phyloP scores from a whole-genome alignment of 2,797 vertebrate genomes.

The Molossus molossus region DNA sequence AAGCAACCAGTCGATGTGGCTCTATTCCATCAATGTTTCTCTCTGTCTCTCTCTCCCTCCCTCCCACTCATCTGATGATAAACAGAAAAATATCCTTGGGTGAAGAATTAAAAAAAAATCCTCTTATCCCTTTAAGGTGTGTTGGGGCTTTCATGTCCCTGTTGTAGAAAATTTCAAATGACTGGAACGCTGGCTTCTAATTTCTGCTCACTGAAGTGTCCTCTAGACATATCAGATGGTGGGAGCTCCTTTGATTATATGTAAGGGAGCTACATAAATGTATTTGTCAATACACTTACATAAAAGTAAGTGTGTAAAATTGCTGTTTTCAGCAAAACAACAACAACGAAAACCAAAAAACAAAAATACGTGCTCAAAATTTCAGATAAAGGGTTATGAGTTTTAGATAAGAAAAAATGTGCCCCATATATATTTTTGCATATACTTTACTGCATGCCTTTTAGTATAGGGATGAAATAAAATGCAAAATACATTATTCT shows the following conservation, averaged over 20 bases:
- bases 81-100: too few relatives aligned
- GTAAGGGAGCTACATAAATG: slow-evolving; percentile 49
- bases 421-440: slow-evolving; percentile 61
- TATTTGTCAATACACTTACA: slow-evolving; percentile 53
- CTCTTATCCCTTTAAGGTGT: slow-evolving; percentile 61
- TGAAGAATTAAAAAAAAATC: not conserved
- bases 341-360: not conserved
- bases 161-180: slow-evolving; percentile 67
- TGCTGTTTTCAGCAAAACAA: slow-evolving; percentile 68
- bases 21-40: too few relatives aligned
- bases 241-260: slow-evolving; percentile 51
- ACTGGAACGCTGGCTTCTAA: slow-evolving; percentile 66
- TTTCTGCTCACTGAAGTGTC: slow-evolving; percentile 64
- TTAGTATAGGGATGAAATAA: slow-evolving; percentile 78
- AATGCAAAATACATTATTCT: slow-evolving; percentile 68
- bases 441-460: slow-evolving; percentile 79
- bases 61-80: too few relatives aligned
- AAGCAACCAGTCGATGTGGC: too few relatives aligned
- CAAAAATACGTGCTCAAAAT: slow-evolving; percentile 37
- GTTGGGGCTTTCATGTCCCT: slow-evolving; percentile 54
- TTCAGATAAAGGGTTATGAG: slow-evolving; percentile 63
- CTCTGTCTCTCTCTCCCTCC: too few relatives aligned
- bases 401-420: slow-evolving; percentile 68
- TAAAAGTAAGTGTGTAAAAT: slow-evolving; percentile 67
- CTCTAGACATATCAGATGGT: slow-evolving; percentile 54